Evolutionary conservation across 2,113 vertebrate genomes (phyloP), one percentile per base, ranked within the genome.

Genomic region (Calyptomena viridis): DNA sequence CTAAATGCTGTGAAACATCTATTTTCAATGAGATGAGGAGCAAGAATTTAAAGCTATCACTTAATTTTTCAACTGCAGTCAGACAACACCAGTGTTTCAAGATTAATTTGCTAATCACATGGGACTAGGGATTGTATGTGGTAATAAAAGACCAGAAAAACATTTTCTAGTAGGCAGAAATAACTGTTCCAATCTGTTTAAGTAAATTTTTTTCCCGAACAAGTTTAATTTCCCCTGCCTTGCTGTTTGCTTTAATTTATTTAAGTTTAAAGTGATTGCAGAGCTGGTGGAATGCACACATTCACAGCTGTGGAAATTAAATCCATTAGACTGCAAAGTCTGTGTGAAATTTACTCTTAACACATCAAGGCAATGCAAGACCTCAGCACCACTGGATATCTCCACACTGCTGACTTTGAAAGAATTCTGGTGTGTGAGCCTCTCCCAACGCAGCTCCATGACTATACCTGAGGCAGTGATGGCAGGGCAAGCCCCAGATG

Each of bases 31-130:
- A 96, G 92, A 94, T 49, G 39, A 97, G 44, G 68, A 92, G 53
- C 3, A 56, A 79, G 58, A 89, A 95, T 97, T 89, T 97, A 94
- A 96, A 97, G 92, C 94, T 82, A 94, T n/a, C 79, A 81, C 89
- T 96, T 97, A 95, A 95, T 98, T 97, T 97, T 97, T 96, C 95
- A 95, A 95, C 95, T 94, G 69, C 47, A 92, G 78, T 77, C 92
- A 95, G 86, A 21, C 22, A 96, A 96, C 86, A 94, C 52, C 78
- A 96, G 63, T 96, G 82, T 97, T 98, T 97, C 94, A 97, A 94
- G 92, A 96, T 89, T 83, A 96, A 96, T 98, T 97, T 95, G 87
- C 84, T 96, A 97, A 97, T 97, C 96, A 97, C 89, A 73, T 89
- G 93, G 90, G 96, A 92, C 87, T 96, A 94, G 72, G 84, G 47